These are phyloP conservation scores for Magallana ariakensis DNA, from an alignment of 1,140 invertebrate genomes.

Conservation along the genomic window DNA sequence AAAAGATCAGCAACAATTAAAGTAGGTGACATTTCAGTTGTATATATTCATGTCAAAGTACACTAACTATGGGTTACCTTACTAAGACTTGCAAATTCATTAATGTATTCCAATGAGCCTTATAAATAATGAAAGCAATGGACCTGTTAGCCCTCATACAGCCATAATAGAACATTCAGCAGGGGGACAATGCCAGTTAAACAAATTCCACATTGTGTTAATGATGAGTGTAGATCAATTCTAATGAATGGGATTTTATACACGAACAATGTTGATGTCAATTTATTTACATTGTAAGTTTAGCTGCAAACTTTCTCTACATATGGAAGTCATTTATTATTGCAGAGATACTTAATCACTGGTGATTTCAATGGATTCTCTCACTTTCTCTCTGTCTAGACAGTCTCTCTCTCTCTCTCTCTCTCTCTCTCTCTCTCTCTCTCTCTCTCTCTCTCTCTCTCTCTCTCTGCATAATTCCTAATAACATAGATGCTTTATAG, in stretches of 20 bases:
- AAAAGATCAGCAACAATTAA: no score
- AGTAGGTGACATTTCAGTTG: no score
- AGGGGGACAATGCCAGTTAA: background rate
- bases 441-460: background rate
- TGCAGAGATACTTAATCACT: no score
- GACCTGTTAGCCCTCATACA: background rate
- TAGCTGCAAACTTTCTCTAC: background rate
- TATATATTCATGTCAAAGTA: no score
- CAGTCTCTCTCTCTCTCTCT: background rate
- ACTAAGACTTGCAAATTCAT: no score
- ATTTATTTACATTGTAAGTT: background rate
- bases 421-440: conserved; percentile 13
- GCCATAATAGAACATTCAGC: background rate
- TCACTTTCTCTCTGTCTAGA: background rate
- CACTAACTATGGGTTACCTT: no score
- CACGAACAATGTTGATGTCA: background rate
- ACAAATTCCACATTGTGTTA: background rate
- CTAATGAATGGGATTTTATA: background rate
- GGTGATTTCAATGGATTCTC: background rate
- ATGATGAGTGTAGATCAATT: background rate
- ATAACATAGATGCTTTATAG: background rate
- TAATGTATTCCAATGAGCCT: no score
- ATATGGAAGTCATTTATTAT: no score
- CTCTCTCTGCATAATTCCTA: background rate
- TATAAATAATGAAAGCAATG: no score